A percentile compares a stretch with the other conserved stretches of the same genome.
Conservation (phyloP, 2,888 invertebrate species). For the Cryptophagus acutangulus region DNA sequence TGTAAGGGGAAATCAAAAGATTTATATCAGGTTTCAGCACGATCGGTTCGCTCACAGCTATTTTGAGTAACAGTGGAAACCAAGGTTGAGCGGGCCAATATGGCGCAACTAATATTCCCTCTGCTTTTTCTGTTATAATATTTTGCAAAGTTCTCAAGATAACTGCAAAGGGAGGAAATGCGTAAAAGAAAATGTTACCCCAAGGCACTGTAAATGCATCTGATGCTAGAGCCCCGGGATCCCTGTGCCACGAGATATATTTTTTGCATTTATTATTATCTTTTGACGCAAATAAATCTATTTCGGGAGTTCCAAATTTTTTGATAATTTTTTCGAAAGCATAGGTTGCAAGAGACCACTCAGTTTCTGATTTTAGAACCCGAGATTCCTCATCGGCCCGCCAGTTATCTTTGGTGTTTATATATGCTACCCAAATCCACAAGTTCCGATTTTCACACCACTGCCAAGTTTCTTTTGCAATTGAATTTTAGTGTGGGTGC, state of each 20-base stretch:
- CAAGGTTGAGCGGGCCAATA: slow-evolving; percentile 32
- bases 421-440: slow-evolving; percentile 6
- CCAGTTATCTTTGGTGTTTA: slow-evolving; percentile 4
- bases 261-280: slow-evolving; percentile 29
- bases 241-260: slow-evolving; percentile 29
- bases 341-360: slow-evolving; percentile 1
- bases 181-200: slow-evolving; percentile 13
- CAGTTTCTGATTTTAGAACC: slow-evolving; percentile 3
- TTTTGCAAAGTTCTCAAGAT: slow-evolving; percentile 31
- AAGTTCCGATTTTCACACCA: slow-evolving; percentile 23
- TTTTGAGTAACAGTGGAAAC: slow-evolving; percentile 29
- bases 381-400: slow-evolving; percentile 6
- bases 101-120: slow-evolving; percentile 34
- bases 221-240: slow-evolving; percentile 23
- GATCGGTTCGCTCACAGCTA: slow-evolving; percentile 15
- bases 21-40: slow-evolving; percentile 24
- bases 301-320: slow-evolving; percentile 23
- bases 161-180: slow-evolving; percentile 26
- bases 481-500: slow-evolving; percentile 1
- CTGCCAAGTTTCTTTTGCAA: slow-evolving; percentile 21
- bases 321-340: slow-evolving; percentile 14
- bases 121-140: slow-evolving; percentile 31
- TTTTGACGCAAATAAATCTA: slow-evolving; percentile 30
- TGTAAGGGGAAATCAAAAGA: slow-evolving; percentile 30
- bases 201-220: slow-evolving; percentile 31